Conservation (phyloP, 2,797 vertebrate species). For the Aeoliscus strigatus region DNA sequence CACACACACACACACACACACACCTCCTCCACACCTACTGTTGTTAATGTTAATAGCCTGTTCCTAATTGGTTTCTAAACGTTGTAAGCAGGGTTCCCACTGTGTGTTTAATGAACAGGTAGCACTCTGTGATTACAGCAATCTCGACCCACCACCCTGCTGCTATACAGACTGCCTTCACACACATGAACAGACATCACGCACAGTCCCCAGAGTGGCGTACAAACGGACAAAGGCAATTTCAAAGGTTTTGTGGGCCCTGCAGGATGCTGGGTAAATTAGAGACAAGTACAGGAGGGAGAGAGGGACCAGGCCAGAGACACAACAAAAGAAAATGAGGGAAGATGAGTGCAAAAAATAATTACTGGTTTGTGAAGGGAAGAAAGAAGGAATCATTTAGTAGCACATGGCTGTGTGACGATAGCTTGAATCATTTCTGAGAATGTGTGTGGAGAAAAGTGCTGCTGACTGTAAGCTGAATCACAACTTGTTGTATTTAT, state of each 20-base stretch:
- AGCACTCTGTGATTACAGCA: conserved; percentile 99
- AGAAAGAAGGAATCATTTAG: conserved; percentile 59
- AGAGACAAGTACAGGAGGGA: conserved; percentile 80
- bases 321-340: conserved; percentile 94
- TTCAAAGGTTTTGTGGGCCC: conserved; percentile 59
- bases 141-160: conserved; percentile 84
- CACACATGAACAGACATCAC: conserved; percentile 11
- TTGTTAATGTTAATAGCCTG: conserved; percentile 94
- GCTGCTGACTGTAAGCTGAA: conserved; percentile 24
- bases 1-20: conserved; percentile 7
- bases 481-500: too few relatives aligned
- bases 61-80: conserved; percentile 98
- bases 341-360: conserved; percentile 66
- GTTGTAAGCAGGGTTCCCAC: conserved; percentile 90
- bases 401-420: conserved; percentile 22
- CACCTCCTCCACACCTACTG: conserved; percentile 44
- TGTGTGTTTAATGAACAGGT: conserved; percentile 99
- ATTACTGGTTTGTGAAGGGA: conserved; percentile 78
- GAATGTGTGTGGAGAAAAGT: conserved; percentile 6
- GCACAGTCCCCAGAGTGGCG: conserved; percentile 31
- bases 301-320: conserved; percentile 60
- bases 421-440: conserved; percentile 11
- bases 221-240: conserved; percentile 70
- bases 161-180: conserved; percentile 42
- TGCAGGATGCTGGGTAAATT: conserved; percentile 88